phyloP scores from a whole-genome alignment of 2,113 vertebrate genomes.

The Odontesthes bonariensis region DNA sequence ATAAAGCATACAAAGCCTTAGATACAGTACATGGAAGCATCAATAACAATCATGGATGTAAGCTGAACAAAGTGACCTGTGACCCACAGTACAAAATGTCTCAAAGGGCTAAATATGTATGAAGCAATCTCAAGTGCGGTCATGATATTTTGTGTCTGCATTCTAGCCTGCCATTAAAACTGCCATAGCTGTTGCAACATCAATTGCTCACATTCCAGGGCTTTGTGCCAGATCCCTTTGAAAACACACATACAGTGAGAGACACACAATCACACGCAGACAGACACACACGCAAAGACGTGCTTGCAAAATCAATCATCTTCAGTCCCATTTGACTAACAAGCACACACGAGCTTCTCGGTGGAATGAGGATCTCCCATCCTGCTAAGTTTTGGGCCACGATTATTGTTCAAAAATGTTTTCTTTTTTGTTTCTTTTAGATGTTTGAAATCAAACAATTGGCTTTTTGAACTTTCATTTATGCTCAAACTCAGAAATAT shows the following conservation, averaged over 20 bases:
- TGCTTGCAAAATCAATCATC: constrained; percentile 79
- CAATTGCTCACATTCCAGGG: constrained; percentile 46
- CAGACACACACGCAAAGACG: constrained; percentile 37
- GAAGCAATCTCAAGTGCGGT: constrained; percentile 51
- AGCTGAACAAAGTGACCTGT: constrained; percentile 19
- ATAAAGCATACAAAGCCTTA: background rate
- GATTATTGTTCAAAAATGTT: constrained; percentile 51
- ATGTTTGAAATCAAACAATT: constrained; percentile 55
- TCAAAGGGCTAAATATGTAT: constrained; percentile 29
- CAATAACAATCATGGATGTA: background rate
- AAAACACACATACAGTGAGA: constrained; percentile 16
- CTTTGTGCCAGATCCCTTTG: constrained; percentile 24
- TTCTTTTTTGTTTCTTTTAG: background rate
- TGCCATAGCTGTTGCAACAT: constrained; percentile 62
- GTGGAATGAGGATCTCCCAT: constrained; percentile 42
- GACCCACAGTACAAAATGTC: constrained; percentile 27
- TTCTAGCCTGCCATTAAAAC: constrained; percentile 44
- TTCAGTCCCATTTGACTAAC: constrained; percentile 68
- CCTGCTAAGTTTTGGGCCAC: constrained; percentile 63
- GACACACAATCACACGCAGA: constrained; percentile 9
- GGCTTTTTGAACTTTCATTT: constrained; percentile 12
- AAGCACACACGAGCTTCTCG: constrained; percentile 62
- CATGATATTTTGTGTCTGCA: constrained; percentile 24
- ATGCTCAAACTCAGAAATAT: constrained; percentile 17
- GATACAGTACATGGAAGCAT: background rate